A percentile compares a stretch with the other conserved stretches of the same genome.
Conservation (phyloP, 2,113 vertebrate genomes). For the Misgurnus mizolepis region DNA sequence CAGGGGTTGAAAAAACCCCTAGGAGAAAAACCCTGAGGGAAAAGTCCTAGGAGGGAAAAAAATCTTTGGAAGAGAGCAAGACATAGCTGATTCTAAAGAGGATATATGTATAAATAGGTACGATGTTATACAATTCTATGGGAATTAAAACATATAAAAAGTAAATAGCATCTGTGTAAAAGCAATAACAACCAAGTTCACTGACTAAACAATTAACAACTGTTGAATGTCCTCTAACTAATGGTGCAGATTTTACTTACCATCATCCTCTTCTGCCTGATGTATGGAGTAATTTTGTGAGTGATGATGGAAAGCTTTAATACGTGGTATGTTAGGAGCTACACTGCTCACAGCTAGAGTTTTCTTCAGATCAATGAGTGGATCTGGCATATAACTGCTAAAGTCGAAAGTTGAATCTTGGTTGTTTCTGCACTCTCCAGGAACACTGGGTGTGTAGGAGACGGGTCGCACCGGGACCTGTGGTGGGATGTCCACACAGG, state of each 20-base stretch:
- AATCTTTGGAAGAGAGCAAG: too few relatives aligned
- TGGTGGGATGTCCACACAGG: slow-evolving; percentile 80
- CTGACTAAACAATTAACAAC: background rate
- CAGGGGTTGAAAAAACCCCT: too few relatives aligned
- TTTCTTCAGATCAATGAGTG: slow-evolving; percentile 77
- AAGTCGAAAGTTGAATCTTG: slow-evolving; percentile 79
- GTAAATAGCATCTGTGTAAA: background rate
- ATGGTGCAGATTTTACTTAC: slow-evolving; percentile 59
- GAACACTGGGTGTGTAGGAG: slow-evolving; percentile 84
- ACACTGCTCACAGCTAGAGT: slow-evolving; percentile 85
- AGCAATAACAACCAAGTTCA: background rate
- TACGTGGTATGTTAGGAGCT: slow-evolving; percentile 82
- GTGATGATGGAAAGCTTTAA: slow-evolving; percentile 78
- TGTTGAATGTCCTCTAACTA: background rate
- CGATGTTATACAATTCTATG: too few relatives aligned
- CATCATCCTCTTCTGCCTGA: slow-evolving; percentile 82
- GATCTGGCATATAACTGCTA: slow-evolving; percentile 80
- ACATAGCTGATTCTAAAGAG: too few relatives aligned
- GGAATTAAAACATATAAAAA: background rate
- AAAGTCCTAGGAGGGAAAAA: too few relatives aligned
- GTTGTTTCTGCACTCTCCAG: slow-evolving; percentile 80
- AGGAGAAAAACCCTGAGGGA: too few relatives aligned
- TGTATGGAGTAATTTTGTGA: slow-evolving; percentile 81
- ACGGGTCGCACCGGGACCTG: slow-evolving; percentile 84
- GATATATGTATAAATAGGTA: too few relatives aligned